phyloP scores from a whole-genome alignment of 2,888 invertebrate species.

The Taenaris catops region DNA sequence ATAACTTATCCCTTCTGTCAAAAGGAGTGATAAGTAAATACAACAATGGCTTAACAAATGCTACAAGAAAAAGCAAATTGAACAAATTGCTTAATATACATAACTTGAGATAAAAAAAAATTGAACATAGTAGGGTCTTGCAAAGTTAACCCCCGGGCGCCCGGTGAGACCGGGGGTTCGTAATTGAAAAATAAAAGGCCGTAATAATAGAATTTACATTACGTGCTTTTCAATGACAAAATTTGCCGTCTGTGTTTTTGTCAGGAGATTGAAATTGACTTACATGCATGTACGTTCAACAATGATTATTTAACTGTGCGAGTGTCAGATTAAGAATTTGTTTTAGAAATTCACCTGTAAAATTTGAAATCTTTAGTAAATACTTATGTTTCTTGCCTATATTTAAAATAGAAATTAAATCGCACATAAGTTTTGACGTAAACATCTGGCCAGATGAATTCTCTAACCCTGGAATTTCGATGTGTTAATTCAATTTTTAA shows the following conservation, averaged over 20 bases:
- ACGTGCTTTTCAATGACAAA: slow-evolving; percentile 74
- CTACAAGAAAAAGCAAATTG: slow-evolving; percentile 2
- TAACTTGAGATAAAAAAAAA: slow-evolving; percentile 24
- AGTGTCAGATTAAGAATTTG: no score
- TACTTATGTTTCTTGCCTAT: no score
- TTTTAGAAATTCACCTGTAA: no score
- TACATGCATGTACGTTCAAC: slow-evolving; percentile 23
- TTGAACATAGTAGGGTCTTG: slow-evolving; percentile 39
- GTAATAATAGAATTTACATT: slow-evolving; percentile 79
- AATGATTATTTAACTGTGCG: background rate
- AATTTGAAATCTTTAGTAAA: no score
- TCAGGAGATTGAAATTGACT: slow-evolving; percentile 62
- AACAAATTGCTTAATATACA: slow-evolving; percentile 15
- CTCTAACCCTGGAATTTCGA: no score
- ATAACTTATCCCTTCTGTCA: no score
- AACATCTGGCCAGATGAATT: no score
- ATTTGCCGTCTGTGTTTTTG: slow-evolving; percentile 69
- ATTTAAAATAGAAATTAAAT: no score
- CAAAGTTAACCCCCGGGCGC: slow-evolving; percentile 66
- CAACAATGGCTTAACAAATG: background rate
- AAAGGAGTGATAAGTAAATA: slow-evolving; percentile 3
- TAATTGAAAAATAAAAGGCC: slow-evolving; percentile 80
- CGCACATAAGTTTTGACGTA: no score
- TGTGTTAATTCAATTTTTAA: no score
- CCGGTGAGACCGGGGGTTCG: slow-evolving; percentile 52